Evolutionary conservation across 2,113 vertebrate genomes (phyloP).

Genomic region (Nicator chloris): DNA sequence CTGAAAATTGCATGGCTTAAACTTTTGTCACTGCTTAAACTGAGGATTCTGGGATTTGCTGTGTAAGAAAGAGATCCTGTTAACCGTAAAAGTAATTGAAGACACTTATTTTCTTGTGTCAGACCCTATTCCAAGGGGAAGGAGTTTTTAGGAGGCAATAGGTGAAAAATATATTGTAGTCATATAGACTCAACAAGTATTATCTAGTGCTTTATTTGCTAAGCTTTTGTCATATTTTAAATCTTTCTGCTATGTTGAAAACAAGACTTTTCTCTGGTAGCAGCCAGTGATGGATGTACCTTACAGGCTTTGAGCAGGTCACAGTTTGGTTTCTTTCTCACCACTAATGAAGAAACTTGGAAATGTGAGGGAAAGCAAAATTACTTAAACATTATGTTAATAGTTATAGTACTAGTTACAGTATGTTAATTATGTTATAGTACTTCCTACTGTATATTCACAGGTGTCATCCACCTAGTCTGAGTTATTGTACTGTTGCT

Average conservation of each 20-base stretch:
- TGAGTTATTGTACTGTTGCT: background rate
- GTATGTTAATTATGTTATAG: too few relatives aligned
- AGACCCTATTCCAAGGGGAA: background rate
- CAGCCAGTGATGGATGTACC: background rate
- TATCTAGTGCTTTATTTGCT: background rate
- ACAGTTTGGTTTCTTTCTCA: background rate
- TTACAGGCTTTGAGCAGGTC: background rate
- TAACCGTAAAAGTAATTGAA: background rate
- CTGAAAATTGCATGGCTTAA: background rate
- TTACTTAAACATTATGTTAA: background rate
- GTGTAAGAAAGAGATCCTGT: background rate
- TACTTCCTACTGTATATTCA: background rate
- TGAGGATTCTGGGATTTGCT: background rate
- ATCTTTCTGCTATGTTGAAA: background rate
- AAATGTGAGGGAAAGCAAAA: background rate
- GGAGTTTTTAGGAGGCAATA: background rate
- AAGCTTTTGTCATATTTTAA: background rate
- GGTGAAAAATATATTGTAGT: background rate
- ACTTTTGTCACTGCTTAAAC: background rate
- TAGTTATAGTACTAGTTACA: too few relatives aligned
- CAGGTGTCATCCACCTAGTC: fast-evolving
- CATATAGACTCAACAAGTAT: background rate
- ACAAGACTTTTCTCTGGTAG: background rate
- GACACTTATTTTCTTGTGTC: background rate
- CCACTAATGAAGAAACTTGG: background rate